phyloP scores from a whole-genome alignment of 1,140 invertebrate genomes.

The Lucilia cuprina region DNA sequence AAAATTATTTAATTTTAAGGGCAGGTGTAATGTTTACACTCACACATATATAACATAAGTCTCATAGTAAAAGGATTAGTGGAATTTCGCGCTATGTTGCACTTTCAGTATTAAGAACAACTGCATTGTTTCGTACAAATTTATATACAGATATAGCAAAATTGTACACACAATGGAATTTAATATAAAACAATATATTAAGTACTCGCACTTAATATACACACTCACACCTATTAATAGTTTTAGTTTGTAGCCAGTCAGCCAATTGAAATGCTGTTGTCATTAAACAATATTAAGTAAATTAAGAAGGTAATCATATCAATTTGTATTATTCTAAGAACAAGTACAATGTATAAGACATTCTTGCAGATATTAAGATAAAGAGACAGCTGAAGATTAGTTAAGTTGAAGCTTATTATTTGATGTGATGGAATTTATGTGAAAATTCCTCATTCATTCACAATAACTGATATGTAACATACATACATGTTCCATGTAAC shows the following conservation, averaged over 20 bases:
- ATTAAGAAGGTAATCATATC: slow-evolving; percentile 1
- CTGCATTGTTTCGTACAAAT: background rate
- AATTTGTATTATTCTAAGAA: background rate
- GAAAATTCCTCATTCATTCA: too few relatives aligned
- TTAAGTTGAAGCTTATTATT: background rate
- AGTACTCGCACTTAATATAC: background rate
- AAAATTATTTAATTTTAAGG: too few relatives aligned
- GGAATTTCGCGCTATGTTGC: slow-evolving; percentile 16
- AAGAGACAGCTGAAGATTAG: background rate
- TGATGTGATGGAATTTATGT: background rate
- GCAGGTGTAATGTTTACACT: background rate
- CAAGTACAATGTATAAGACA: background rate
- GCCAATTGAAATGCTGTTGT: background rate
- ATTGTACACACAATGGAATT: background rate
- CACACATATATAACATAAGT: background rate
- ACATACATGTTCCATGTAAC: too few relatives aligned
- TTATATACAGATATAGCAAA: background rate
- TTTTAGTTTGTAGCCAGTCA: background rate
- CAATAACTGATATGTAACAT: too few relatives aligned
- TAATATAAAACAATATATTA: background rate
- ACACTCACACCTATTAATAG: background rate
- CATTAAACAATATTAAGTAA: slow-evolving; percentile 8
- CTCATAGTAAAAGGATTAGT: background rate
- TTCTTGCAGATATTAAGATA: background rate
- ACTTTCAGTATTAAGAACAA: background rate